These are phyloP conservation scores for Globia sparganii DNA, from an alignment of 2,888 invertebrate species.

Conservation along the genomic window DNA sequence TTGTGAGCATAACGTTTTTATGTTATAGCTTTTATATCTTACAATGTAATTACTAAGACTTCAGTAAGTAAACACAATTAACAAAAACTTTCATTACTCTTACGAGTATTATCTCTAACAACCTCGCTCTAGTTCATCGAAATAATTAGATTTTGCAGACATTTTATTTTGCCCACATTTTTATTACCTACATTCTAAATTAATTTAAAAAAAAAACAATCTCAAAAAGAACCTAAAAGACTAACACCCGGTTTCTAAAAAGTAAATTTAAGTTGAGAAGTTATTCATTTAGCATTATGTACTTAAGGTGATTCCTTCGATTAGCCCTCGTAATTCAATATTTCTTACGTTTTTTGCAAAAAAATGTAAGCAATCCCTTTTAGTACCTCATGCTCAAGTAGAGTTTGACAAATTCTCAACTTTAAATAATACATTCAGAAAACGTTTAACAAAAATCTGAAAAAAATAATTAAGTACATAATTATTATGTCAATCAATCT, in stretches of 20 bases:
- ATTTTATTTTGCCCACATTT: slow-evolving; percentile 12
- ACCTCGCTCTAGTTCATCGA: slow-evolving; percentile 53
- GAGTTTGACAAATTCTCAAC: not conserved
- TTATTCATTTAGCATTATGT: not conserved
- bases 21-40: not conserved
- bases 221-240: not conserved
- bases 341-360: no score
- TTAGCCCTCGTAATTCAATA: not conserved
- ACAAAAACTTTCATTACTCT: slow-evolving; percentile 25
- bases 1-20: not conserved
- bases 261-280: not conserved
- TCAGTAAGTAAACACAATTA: slow-evolving; percentile 23
- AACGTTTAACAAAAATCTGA: not conserved
- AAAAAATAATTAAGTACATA: not conserved
- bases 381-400: not conserved
- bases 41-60: not conserved
- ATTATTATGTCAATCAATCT: no score
- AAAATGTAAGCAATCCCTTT: not conserved
- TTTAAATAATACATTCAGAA: not conserved
- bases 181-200: slow-evolving; percentile 15
- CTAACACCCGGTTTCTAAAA: not conserved
- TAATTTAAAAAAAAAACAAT: not conserved
- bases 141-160: slow-evolving; percentile 46
- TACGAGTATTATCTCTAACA: slow-evolving; percentile 13
- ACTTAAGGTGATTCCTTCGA: not conserved